phyloP scores from a whole-genome alignment of 2,797 vertebrate species.

The Lophius americanus region DNA sequence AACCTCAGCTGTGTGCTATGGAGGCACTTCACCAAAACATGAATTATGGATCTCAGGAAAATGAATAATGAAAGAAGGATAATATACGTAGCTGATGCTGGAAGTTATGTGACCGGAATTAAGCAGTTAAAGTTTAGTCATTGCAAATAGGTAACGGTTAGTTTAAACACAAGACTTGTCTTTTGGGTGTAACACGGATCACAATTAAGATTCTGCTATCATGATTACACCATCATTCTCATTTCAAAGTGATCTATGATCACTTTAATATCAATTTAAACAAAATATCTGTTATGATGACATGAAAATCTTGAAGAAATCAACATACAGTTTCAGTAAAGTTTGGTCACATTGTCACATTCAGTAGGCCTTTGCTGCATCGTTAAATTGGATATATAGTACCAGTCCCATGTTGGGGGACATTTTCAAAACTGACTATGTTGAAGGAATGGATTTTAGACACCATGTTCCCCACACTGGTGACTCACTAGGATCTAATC shows the following conservation, averaged over 20 bases:
- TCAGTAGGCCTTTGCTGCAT: too few relatives aligned
- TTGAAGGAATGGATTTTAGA: too few relatives aligned
- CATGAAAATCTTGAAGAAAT: too few relatives aligned
- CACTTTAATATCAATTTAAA: slow-evolving; percentile 16
- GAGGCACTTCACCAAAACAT: slow-evolving; percentile 47
- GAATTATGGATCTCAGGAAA: slow-evolving; percentile 69
- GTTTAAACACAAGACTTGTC: slow-evolving; percentile 11
- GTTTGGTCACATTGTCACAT: too few relatives aligned
- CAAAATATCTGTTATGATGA: not conserved
- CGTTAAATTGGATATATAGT: too few relatives aligned
- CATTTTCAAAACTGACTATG: too few relatives aligned
- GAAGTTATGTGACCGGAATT: slow-evolving; percentile 19
- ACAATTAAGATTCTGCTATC: not conserved
- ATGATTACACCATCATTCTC: not conserved
- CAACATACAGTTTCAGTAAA: too few relatives aligned
- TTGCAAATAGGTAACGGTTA: not conserved
- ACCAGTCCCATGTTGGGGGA: too few relatives aligned
- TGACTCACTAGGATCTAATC: too few relatives aligned
- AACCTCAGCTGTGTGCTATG: slow-evolving; percentile 19
- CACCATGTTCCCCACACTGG: too few relatives aligned
- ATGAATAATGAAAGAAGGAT: slow-evolving; percentile 69
- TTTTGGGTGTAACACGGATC: not conserved
- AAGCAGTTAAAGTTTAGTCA: slow-evolving; percentile 16
- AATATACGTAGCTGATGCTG: slow-evolving; percentile 31
- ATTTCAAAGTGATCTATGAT: slow-evolving; percentile 11